Conservation (phyloP, 2,888 invertebrate species). For the Meta bourneti region DNA sequence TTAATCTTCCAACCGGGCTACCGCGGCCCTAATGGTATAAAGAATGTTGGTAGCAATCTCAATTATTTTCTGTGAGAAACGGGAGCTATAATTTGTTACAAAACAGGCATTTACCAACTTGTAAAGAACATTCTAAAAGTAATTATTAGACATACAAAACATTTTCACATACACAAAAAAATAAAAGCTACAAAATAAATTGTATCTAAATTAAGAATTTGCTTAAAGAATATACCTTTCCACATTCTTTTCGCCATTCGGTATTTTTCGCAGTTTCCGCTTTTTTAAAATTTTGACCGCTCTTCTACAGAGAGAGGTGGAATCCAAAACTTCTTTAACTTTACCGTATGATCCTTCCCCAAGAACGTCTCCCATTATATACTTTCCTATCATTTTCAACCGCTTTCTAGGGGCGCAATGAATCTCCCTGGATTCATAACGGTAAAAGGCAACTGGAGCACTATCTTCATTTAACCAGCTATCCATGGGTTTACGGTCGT, state of each 20-base stretch:
- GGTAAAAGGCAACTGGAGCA: conserved; percentile 88
- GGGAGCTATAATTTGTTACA: no score
- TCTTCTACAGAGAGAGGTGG: conserved; percentile 92
- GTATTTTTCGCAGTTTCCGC: conserved; percentile 94
- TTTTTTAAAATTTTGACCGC: conserved; percentile 99
- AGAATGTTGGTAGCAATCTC: no score
- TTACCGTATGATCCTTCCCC: conserved; percentile 99
- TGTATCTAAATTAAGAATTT: not conserved
- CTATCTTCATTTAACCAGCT: conserved; percentile 74
- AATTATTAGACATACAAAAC: no score
- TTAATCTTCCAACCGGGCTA: no score
- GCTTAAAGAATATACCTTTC: conserved; percentile 84
- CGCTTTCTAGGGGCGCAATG: conserved; percentile 87
- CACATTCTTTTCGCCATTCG: conserved; percentile 98
- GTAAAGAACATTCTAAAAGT: no score
- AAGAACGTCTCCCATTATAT: conserved; percentile 97
- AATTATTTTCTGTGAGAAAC: no score
- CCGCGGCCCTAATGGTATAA: no score
- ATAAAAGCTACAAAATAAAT: not conserved
- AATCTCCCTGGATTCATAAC: conserved; percentile 96
- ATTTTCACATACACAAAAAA: no score
- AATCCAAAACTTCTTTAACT: conserved; percentile 98
- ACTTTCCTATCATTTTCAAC: conserved; percentile 95
- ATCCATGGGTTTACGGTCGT: conserved; percentile 58
- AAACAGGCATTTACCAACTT: no score